Evolutionary conservation across 2,113 vertebrate species (phyloP).

Genomic region (Alces alces): DNA sequence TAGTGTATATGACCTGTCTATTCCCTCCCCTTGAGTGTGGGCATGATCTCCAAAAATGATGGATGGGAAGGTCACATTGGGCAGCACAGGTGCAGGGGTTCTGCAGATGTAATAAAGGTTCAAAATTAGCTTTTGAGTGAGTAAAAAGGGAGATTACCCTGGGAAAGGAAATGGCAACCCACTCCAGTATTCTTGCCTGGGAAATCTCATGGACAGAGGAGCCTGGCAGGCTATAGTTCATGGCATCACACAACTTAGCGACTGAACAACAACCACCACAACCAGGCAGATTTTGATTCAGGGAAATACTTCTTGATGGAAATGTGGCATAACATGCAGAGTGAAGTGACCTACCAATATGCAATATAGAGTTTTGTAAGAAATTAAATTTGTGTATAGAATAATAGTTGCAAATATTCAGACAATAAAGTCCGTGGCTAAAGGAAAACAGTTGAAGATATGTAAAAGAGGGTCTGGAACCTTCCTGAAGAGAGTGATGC

Average conservation of each 20-base stretch:
- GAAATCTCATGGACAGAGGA: background rate
- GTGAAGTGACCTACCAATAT: background rate
- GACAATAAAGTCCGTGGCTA: background rate
- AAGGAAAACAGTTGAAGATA: background rate
- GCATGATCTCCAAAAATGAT: background rate
- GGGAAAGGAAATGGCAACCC: background rate
- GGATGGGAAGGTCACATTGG: background rate
- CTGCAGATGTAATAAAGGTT: background rate
- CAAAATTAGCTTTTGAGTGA: background rate
- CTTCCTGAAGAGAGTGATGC: background rate
- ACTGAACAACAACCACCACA: background rate
- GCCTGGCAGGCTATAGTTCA: background rate
- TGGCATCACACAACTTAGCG: background rate
- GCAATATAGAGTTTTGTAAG: background rate
- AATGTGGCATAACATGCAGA: background rate
- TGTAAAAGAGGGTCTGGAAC: background rate
- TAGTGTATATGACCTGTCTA: too few relatives aligned
- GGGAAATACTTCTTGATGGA: background rate
- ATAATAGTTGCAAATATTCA: background rate
- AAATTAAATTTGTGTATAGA: background rate
- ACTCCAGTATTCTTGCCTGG: background rate
- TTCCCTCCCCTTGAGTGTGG: background rate
- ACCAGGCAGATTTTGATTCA: background rate
- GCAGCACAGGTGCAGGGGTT: background rate
- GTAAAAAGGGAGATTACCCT: background rate